Percentiles rank a stretch among this genome's conserved stretches.
Conservation (phyloP, 2,113 vertebrate genomes). For the Lonchura striata region DNA sequence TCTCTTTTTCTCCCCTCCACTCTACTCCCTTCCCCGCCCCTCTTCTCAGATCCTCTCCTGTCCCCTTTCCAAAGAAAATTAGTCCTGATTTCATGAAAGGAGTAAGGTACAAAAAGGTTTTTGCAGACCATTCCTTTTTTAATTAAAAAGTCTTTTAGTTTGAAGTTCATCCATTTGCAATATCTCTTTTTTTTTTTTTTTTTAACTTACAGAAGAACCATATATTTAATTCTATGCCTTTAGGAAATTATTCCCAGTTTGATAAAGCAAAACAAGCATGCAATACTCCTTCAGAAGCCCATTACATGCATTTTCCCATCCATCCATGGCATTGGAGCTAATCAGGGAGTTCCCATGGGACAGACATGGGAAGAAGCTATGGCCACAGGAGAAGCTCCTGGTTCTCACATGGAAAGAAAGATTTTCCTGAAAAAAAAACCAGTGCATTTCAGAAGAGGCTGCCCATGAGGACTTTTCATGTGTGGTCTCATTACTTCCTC, state of each 20-base stretch:
- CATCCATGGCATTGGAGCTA: not conserved
- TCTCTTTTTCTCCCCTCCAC: too few relatives aligned
- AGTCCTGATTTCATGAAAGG: not conserved
- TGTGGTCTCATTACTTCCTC: fast-evolving
- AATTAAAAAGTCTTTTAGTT: not conserved
- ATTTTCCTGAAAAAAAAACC: not conserved
- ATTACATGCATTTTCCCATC: not conserved
- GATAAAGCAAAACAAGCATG: not conserved
- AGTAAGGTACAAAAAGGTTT: not conserved
- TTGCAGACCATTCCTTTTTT: not conserved
- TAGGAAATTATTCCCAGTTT: not conserved
- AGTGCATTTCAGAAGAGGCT: not conserved
- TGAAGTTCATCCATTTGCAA: not conserved
- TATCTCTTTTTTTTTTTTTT: not conserved
- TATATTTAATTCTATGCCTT: not conserved
- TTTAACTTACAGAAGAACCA: not conserved
- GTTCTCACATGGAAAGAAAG: not conserved
- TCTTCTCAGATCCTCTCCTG: not conserved
- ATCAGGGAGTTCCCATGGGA: not conserved
- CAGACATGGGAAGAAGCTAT: fast-evolving
- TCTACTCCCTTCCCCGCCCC: not conserved
- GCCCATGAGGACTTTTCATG: fast-evolving
- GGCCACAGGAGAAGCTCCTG: not conserved
- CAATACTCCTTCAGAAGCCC: not conserved
- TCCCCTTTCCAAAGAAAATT: not conserved